These are phyloP conservation scores for Aurelia aurita DNA, from an alignment of 30 jellyfish, hydroid and myxozoan species.

Conservation along the genomic window DNA sequence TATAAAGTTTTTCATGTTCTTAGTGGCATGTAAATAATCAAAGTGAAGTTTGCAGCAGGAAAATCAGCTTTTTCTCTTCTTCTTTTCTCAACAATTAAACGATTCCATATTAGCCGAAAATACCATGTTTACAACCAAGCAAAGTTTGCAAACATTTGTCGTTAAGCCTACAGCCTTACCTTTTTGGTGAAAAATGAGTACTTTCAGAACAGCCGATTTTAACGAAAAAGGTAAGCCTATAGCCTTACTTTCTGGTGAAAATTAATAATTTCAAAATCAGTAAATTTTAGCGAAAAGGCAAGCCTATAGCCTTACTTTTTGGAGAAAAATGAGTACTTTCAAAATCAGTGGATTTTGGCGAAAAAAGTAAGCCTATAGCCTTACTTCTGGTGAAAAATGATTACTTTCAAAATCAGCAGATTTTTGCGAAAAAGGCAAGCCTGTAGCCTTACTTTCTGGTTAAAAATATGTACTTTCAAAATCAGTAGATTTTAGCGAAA, in stretches of 20 bases:
- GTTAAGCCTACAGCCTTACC: background rate
- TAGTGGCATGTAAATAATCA: conserved; percentile 19
- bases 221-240: background rate
- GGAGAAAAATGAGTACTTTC: too few species aligned
- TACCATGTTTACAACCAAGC: background rate
- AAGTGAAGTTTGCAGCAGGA: conserved; percentile 42
- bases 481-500: too few species aligned
- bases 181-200: background rate
- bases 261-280: background rate
- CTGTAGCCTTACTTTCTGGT: too few species aligned
- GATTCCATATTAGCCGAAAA: background rate
- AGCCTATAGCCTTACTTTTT: conserved; percentile 24
- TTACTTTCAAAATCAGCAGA: too few species aligned
- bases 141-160: too few species aligned
- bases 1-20: conserved; percentile 27
- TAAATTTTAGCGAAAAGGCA: background rate
- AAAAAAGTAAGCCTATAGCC: too few species aligned
- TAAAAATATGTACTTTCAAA: too few species aligned
- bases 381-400: too few species aligned
- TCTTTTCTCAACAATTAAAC: background rate
- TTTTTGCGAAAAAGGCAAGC: too few species aligned
- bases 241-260: background rate
- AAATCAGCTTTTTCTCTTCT: conserved; percentile 2
- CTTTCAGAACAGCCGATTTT: background rate
- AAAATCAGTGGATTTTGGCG: too few species aligned